phyloP scores from a whole-genome alignment of 1,140 invertebrate species.

The Venustaconcha ellipsiformis region DNA sequence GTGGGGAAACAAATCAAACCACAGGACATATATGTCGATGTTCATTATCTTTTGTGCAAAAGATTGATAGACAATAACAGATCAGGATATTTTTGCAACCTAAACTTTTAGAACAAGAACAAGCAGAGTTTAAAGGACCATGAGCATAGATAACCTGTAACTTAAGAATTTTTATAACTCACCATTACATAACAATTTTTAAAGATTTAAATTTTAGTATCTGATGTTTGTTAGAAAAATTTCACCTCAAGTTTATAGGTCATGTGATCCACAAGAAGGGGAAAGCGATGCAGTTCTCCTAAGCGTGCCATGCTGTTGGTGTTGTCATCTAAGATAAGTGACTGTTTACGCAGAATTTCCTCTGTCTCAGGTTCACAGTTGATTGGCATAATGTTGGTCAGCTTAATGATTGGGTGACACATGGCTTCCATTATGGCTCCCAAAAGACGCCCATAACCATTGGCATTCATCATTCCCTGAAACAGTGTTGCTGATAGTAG shows the following conservation, averaged over 20 bases:
- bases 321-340: conserved; percentile 71
- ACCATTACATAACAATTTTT: too few species aligned
- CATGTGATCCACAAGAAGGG: conserved; percentile 85
- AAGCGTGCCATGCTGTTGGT: conserved; percentile 66
- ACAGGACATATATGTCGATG: too few species aligned
- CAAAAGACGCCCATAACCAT: conserved; percentile 76
- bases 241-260: conserved; percentile 78
- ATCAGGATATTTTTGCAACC: too few species aligned
- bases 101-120: too few species aligned
- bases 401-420: conserved; percentile 82
- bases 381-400: conserved; percentile 84
- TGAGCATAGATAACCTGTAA: too few species aligned
- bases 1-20: too few species aligned
- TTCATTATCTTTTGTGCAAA: too few species aligned
- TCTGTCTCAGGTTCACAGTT: conserved; percentile 71
- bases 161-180: too few species aligned
- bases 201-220: too few species aligned
- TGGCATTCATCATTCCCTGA: conserved; percentile 66
- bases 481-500: neutral
- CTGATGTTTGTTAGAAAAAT: conserved; percentile 1
- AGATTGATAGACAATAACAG: too few species aligned
- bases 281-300: conserved; percentile 81
- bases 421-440: conserved; percentile 86
- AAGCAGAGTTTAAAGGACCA: too few species aligned
- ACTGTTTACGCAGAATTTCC: conserved; percentile 61